Evolutionary conservation across 2,888 invertebrate species (phyloP), one percentile per base, ranked within the genome.

Genomic region (Cyaniris semiargus): DNA sequence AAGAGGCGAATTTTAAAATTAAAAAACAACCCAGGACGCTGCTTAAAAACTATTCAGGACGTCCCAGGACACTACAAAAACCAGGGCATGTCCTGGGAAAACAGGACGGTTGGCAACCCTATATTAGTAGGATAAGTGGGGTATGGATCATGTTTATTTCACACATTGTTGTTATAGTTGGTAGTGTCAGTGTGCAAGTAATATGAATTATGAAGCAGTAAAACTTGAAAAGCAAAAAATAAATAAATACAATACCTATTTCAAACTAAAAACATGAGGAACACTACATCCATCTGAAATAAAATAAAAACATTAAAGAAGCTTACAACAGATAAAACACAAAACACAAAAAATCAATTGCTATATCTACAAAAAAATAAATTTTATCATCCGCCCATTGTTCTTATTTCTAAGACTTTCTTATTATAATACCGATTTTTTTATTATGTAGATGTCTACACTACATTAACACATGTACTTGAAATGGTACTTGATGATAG

Each of bases 391-490:
- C 48, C 18, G 5, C 5, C 18, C 18, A 18, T 53, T 44, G 44
- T 44, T 44, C 10, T 44, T 10, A 44, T 3, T 44, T 44, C 44
- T 44, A 38, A 8, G 38, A 31, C 31, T 31, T 31, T 31, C 31
- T 31, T 31, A 31, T 31, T 31, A 31, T 31, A 4, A 31, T 31
- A 4, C 31, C 31, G 31, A 31, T 27, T 27, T 27, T 27, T 27
- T 1, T 27, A 27, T 27, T 27, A 27, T 27, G 27, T 27, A 27
- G 44, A 44, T 44, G 13, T 44, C 44, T 44, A 48, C 15, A 13
- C 48, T 48, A 15, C 48, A 48, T 6, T 34, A 34, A 34, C 34
- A 21, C 7, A 76, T 87, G 85, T 90, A 98, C 98, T 97, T 97
- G 80, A 98, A n/a, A n/a, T n/a, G n/a, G n/a, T n/a, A n/a, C n/a